Evolutionary conservation across 2,797 vertebrate species (phyloP).

Genomic region (Coregonus ussuriensis): DNA sequence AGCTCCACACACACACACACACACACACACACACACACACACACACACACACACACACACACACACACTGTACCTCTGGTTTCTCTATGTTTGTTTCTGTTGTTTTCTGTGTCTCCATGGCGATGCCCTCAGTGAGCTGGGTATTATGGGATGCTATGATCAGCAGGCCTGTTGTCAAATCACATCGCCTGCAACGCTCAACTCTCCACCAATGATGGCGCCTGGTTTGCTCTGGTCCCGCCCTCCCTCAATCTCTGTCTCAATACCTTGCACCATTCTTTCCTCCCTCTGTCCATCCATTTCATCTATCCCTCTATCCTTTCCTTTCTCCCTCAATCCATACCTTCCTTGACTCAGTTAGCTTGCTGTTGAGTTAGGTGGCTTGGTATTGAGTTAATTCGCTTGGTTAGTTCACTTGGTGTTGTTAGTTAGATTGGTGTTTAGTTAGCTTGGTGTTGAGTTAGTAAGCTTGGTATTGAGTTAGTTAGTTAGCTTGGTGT

Average conservation of each 20-base stretch:
- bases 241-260: background rate
- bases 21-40: constrained; percentile 15
- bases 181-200: background rate
- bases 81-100: constrained; percentile 11
- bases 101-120: background rate
- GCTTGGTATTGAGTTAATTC: no score
- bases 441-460: no score
- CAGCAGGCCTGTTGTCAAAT: constrained; percentile 1
- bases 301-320: no score
- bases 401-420: no score
- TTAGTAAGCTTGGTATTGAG: no score
- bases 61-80: background rate
- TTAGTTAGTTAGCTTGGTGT: no score
- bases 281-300: no score
- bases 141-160: background rate
- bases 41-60: constrained; percentile 26
- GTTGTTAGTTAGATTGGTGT: no score
- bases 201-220: background rate
- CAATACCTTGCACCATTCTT: no score
- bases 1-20: constrained; percentile 66
- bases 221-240: background rate
- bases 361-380: background rate
- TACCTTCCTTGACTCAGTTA: background rate
- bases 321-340: background rate
- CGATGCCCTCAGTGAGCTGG: background rate